phyloP scores from a whole-genome alignment of 64 coral and sea anemone genomes.

The Actinia equina region DNA sequence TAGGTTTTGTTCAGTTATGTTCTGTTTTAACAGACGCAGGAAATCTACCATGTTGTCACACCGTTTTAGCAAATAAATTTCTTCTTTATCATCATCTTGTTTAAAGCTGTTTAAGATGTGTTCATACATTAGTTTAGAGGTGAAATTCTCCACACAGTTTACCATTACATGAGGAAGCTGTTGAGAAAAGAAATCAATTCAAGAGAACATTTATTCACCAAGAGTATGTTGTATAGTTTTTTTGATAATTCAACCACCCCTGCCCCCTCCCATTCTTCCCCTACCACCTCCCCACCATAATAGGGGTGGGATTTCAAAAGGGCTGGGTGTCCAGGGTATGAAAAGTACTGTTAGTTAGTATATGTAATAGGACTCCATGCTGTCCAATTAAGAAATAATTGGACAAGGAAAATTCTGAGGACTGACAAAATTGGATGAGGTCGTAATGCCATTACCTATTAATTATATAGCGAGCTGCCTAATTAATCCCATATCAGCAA shows the following conservation, averaged over 20 bases:
- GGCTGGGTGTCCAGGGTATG: neutral
- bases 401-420: too few relatives aligned
- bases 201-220: too few relatives aligned
- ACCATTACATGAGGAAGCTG: constrained; percentile 76
- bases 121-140: constrained; percentile 78
- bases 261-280: too few relatives aligned
- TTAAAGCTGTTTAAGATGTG: constrained; percentile 59
- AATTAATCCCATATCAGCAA: too few relatives aligned
- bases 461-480: too few relatives aligned
- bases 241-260: too few relatives aligned
- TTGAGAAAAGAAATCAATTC: constrained; percentile 1
- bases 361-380: too few relatives aligned
- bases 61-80: constrained; percentile 26
- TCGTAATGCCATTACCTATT: too few relatives aligned
- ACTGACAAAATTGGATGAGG: too few relatives aligned
- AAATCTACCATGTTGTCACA: constrained; percentile 97
- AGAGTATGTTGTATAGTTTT: neutral
- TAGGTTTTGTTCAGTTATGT: constrained; percentile 35
- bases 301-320: too few relatives aligned
- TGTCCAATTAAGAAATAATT: too few relatives aligned
- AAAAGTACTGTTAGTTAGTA: neutral
- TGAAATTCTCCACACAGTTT: constrained; percentile 95
- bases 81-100: constrained; percentile 38
- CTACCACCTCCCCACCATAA: too few relatives aligned
- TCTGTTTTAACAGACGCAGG: constrained; percentile 49